A percentile compares a stretch with the other conserved stretches of the same genome.
Conservation (phyloP, 2,113 vertebrate genomes). For the Paramormyrops kingsleyae region DNA sequence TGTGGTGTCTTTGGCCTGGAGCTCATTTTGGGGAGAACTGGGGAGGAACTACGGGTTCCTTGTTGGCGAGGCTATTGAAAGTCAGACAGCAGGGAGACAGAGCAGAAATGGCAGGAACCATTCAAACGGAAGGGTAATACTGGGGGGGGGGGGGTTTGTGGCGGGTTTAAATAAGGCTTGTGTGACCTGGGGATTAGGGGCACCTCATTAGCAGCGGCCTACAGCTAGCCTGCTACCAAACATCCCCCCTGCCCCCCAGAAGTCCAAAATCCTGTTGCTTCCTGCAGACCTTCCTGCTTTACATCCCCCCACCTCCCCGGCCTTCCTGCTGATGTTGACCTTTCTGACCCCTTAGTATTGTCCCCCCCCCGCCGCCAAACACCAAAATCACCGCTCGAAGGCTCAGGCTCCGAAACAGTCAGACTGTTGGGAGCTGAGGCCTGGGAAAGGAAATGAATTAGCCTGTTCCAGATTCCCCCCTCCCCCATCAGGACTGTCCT, state of each 20-base stretch:
- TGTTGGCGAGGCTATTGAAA: neutral
- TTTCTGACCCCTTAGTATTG: conserved; percentile 37
- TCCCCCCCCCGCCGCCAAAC: neutral
- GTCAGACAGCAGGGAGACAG: neutral
- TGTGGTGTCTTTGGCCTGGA: neutral
- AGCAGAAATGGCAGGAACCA: neutral
- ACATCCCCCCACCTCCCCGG: conserved; percentile 11
- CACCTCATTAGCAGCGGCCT: neutral
- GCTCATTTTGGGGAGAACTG: neutral
- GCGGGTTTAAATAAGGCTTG: neutral
- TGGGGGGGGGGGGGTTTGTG: neutral
- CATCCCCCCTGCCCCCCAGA: neutral
- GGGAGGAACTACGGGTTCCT: neutral
- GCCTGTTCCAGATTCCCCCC: neutral
- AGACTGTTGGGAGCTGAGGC: neutral
- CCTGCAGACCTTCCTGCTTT: conserved; percentile 41
- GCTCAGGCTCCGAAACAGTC: neutral
- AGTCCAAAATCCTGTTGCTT: conserved; percentile 26
- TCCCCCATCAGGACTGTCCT: neutral
- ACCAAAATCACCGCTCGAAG: conserved; percentile 35
- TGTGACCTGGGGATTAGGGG: neutral
- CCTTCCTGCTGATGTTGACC: conserved; percentile 44
- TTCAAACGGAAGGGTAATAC: neutral
- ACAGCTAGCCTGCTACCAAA: conserved; percentile 32
- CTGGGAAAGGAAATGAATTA: neutral